Base-by-base conservation (phyloP, 2,113 vertebrate genomes). In the Paradoxurus hermaphroditus region DNA sequence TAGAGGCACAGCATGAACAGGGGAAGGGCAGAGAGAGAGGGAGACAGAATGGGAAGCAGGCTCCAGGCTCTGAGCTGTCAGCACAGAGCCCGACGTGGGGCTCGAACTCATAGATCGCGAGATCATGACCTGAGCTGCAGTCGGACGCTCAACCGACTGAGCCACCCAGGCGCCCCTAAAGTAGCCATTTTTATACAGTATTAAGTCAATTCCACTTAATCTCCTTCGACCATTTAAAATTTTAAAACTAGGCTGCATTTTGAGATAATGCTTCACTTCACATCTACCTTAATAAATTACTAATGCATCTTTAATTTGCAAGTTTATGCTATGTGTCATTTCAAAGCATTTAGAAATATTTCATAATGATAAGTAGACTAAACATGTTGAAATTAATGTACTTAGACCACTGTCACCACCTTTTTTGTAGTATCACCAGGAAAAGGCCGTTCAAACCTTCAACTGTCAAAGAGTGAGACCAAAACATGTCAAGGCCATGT, bases 261-360 rank as follows among this genome's bases (percentile, higher is more conserved):
- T n/a, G n/a, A 89, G 41, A 7, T 90, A 97, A 94, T 49, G 46
- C 21, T 93, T 19, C 63, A 87, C 90, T 97, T 77, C 82, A 94
- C 82, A 70, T 39, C 49, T 96, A 93, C 25, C 95, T 97, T 98
- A 97, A 97, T 92, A 72, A 92, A 97, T 96, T 95, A 90, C 93
- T 95, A 97, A 97, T 96, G 94, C 81, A 96, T 94, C 97, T 96
- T 53, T n/a, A 79, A 93, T 94, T 84, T 68, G 44, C 70, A 79
- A 97, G 78, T 63, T 34, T 92, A 93, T 92, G 91, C 94, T 59
- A 96, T 53, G n/a, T 41, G 98, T 86, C 51, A 36, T 53, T 79
- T 78, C 21, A n/a, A 34, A 53, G 93, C 93, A 97, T 92, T 65
- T 94, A 84, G 97, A 95, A 95, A 96, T 92, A 90, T 83, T 84